Conservation (phyloP, 2,888 invertebrate genomes). For the Caenorhabditis panamensis region DNA sequence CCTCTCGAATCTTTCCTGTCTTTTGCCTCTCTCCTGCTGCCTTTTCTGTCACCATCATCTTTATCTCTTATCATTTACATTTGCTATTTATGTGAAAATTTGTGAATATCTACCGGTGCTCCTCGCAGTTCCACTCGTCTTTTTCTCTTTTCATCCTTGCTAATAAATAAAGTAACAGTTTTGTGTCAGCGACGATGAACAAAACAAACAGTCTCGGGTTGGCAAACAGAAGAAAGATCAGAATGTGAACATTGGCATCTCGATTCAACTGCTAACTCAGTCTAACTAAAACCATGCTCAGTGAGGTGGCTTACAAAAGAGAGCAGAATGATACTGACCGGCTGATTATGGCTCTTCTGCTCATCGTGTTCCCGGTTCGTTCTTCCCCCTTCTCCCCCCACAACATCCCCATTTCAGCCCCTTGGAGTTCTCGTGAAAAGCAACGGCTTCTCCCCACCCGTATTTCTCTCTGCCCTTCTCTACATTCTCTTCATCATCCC, state of each 20-base stretch:
- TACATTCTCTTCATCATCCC: constrained; percentile 35
- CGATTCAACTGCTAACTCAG: neutral
- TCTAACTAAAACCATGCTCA: neutral
- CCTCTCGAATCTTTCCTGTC: constrained; percentile 8
- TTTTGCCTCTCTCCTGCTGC: constrained; percentile 38
- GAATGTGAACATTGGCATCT: constrained; percentile 38
- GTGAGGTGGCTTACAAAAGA: neutral
- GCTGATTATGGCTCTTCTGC: constrained; percentile 40
- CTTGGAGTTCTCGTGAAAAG: constrained; percentile 41
- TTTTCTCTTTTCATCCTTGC: constrained; percentile 3
- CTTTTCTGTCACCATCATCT: constrained; percentile 7
- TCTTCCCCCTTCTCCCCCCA: neutral
- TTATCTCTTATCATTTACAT: neutral
- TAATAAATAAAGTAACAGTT: constrained; percentile 34
- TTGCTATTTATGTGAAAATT: constrained; percentile 44
- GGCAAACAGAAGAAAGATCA: constrained; percentile 46
- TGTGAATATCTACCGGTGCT: constrained; percentile 59
- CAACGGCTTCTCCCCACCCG: constrained; percentile 30
- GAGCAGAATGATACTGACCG: constrained; percentile 44
- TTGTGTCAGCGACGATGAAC: constrained; percentile 32
- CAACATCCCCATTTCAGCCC: constrained; percentile 26
- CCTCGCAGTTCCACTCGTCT: constrained; percentile 25
- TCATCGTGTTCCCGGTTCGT: constrained; percentile 51
- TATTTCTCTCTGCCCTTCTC: constrained; percentile 29
- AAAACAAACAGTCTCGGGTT: constrained; percentile 37